Conservation (phyloP, 1,140 invertebrate species). For the Drosophila tsacasi region DNA sequence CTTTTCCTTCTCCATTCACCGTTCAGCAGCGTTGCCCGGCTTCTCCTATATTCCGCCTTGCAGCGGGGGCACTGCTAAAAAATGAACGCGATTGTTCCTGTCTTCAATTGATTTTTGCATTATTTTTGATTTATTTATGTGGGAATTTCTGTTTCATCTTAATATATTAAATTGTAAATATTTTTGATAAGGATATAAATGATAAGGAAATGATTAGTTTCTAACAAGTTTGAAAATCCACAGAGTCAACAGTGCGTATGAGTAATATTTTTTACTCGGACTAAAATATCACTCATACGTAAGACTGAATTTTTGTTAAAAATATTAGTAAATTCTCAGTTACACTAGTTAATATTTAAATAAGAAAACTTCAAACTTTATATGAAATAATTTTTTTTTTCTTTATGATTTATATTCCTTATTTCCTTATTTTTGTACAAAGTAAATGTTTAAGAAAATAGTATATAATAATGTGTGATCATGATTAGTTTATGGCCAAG, state of each 20-base stretch:
- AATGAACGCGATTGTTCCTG: not conserved
- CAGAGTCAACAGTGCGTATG: not conserved
- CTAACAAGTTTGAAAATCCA: not conserved
- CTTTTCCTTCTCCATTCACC: slow-evolving; percentile 2
- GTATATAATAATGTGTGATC: no score
- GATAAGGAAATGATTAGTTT: not conserved
- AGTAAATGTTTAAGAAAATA: not conserved
- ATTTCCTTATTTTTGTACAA: not conserved
- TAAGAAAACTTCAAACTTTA: not conserved
- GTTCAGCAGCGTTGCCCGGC: not conserved
- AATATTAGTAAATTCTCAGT: not conserved
- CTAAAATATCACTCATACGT: slow-evolving; percentile 11
- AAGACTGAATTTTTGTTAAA: not conserved
- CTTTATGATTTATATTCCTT: no score
- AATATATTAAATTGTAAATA: no score
- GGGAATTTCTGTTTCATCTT: no score
- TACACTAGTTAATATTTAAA: not conserved
- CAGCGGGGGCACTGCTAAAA: not conserved
- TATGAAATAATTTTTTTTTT: no score
- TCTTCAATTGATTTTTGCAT: not conserved
- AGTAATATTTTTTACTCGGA: not conserved
- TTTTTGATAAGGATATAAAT: no score
- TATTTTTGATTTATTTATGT: no score
- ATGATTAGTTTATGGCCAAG: not conserved
- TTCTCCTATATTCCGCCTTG: not conserved